These are phyloP conservation scores for Nasonia oneida DNA, from an alignment of 2,888 invertebrate species.

Conservation along the genomic window DNA sequence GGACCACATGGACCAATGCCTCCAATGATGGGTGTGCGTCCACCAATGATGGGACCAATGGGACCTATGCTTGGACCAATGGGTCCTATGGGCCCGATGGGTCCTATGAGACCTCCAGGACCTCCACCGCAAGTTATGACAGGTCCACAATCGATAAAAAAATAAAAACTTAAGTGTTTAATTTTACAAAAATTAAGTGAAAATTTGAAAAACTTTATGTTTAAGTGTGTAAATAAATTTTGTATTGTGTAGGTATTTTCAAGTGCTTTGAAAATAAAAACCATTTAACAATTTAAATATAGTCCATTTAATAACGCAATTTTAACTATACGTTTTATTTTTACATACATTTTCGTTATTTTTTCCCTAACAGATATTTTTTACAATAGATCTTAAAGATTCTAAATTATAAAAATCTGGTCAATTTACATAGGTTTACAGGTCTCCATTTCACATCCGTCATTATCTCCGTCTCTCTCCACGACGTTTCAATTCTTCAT, in stretches of 20 bases:
- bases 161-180: slow-evolving; percentile 36
- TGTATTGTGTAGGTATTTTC: slow-evolving; percentile 35
- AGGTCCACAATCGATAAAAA: slow-evolving; percentile 72
- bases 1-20: slow-evolving; percentile 84
- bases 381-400: slow-evolving; percentile 49
- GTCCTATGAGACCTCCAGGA: slow-evolving; percentile 88
- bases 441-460: background rate
- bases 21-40: slow-evolving; percentile 91
- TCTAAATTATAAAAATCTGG: slow-evolving; percentile 39
- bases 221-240: slow-evolving; percentile 56
- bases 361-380: slow-evolving; percentile 46
- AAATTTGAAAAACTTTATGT: slow-evolving; percentile 27
- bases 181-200: background rate
- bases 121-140: slow-evolving; percentile 81
- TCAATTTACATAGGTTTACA: slow-evolving; percentile 48
- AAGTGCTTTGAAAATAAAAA: slow-evolving; percentile 22
- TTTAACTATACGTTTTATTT: background rate
- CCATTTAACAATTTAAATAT: background rate
- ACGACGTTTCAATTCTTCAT: slow-evolving; percentile 7
- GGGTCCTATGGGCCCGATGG: slow-evolving; percentile 85
- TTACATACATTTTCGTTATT: slow-evolving; percentile 34
- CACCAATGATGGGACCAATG: slow-evolving; percentile 90
- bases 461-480: slow-evolving; percentile 2
- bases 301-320: slow-evolving; percentile 23
- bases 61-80: slow-evolving; percentile 81